Evolutionary conservation across 2,113 vertebrate genomes (phyloP).

Genomic region (Nibea albiflora): DNA sequence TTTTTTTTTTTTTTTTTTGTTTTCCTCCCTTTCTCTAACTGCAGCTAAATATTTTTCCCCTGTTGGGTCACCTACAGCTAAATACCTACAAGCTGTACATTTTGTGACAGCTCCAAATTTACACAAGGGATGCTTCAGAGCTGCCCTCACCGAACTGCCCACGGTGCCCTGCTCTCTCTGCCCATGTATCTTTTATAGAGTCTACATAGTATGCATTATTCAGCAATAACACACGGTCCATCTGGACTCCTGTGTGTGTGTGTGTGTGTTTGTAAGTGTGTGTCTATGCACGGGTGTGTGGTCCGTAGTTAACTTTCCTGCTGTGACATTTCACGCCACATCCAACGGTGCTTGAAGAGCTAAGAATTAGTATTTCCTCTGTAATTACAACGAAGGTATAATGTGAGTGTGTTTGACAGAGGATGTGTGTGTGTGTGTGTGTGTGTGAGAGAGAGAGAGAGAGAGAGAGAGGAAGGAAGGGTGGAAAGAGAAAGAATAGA

Average conservation of each 20-base stretch:
- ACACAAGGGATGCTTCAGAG: constrained; percentile 43
- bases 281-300: constrained; percentile 52
- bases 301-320: constrained; percentile 71
- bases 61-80: constrained; percentile 58
- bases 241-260: constrained; percentile 65
- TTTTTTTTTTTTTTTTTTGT: neutral
- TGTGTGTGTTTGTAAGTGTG: constrained; percentile 20
- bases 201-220: constrained; percentile 84
- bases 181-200: constrained; percentile 82
- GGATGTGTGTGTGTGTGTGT: constrained; percentile 9
- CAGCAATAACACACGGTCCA: constrained; percentile 78
- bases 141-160: constrained; percentile 58
- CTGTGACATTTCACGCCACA: constrained; percentile 70
- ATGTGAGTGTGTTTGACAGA: constrained; percentile 28
- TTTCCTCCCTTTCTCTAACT: constrained; percentile 12
- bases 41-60: constrained; percentile 52
- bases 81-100: constrained; percentile 41
- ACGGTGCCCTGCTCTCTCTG: constrained; percentile 61
- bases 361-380: constrained; percentile 71
- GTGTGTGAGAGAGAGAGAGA: too few relatives aligned
- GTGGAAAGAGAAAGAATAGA: constrained; percentile 33
- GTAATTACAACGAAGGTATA: constrained; percentile 66
- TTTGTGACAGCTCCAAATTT: constrained; percentile 53
- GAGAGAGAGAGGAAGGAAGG: neutral
- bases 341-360: constrained; percentile 76